Percentiles rank a stretch among this genome's conserved stretches.
Conservation (phyloP, 2,797 vertebrate species). For the Phoebastria nigripes region DNA sequence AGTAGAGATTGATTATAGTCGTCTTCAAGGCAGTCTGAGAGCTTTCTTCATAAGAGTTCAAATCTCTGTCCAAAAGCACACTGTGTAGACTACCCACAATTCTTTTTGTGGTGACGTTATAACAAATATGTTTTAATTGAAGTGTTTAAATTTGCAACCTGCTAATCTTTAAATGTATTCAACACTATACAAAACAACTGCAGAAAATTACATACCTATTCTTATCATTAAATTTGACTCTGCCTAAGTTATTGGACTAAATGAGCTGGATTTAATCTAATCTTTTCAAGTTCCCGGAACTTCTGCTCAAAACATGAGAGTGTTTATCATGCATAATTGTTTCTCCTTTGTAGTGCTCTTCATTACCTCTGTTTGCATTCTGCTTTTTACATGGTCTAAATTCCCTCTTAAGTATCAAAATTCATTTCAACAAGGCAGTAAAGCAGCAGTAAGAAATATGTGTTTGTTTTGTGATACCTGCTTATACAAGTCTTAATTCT, state of each 20-base stretch:
- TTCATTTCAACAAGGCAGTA: background rate
- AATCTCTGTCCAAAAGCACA: background rate
- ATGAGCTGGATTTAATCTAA: constrained; percentile 1
- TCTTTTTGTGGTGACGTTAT: background rate
- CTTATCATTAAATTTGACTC: background rate
- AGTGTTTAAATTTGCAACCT: background rate
- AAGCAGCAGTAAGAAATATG: background rate
- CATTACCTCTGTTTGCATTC: background rate
- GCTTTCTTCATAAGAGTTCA: background rate
- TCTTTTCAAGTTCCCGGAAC: background rate
- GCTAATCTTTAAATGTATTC: background rate
- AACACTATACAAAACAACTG: background rate
- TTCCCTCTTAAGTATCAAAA: background rate
- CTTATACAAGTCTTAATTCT: background rate
- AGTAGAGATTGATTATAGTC: background rate
- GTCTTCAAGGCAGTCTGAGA: background rate
- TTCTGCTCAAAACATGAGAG: background rate
- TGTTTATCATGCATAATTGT: background rate
- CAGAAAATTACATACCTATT: background rate
- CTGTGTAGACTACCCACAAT: background rate
- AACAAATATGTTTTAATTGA: background rate
- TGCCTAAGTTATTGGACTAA: background rate
- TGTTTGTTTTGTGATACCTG: background rate
- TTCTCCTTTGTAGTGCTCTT: background rate
- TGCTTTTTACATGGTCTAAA: background rate